phyloP scores from a whole-genome alignment of 2,888 invertebrate genomes.

The Notocelia uddmanniana region DNA sequence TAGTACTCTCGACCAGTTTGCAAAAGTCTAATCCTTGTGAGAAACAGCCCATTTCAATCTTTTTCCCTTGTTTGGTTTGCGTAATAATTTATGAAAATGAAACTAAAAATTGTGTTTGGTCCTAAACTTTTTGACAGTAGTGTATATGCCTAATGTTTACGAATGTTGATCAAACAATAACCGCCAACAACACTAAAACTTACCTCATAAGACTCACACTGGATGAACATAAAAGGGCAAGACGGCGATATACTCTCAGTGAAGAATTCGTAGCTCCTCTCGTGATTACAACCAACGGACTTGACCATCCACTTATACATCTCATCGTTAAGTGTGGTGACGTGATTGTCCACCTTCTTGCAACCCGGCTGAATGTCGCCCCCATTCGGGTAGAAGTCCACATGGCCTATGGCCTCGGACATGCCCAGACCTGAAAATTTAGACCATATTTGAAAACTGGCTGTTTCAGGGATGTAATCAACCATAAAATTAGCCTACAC shows the following conservation, averaged over 20 bases:
- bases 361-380: constrained; percentile 89
- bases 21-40: too few relatives aligned
- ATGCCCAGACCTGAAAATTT: constrained; percentile 89
- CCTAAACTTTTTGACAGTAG: too few relatives aligned
- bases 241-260: constrained; percentile 92
- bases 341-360: constrained; percentile 58
- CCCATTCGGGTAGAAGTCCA: constrained; percentile 97
- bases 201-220: constrained; percentile 92
- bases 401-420: constrained; percentile 92
- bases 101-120: too few relatives aligned
- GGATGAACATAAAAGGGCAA: constrained; percentile 92
- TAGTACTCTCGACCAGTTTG: too few relatives aligned
- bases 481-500: too few relatives aligned
- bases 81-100: too few relatives aligned
- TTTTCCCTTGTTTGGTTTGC: too few relatives aligned
- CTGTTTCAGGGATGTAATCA: too few relatives aligned
- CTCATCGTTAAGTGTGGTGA: constrained; percentile 56
- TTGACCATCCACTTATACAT: constrained; percentile 83
- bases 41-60: too few relatives aligned
- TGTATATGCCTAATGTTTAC: too few relatives aligned
- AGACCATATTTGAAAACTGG: background rate
- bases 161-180: too few relatives aligned
- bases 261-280: constrained; percentile 93
- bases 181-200: constrained; percentile 51
- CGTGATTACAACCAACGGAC: constrained; percentile 94